Conservation (phyloP, 2,888 invertebrate genomes). For the Syrphus vitripennis region DNA sequence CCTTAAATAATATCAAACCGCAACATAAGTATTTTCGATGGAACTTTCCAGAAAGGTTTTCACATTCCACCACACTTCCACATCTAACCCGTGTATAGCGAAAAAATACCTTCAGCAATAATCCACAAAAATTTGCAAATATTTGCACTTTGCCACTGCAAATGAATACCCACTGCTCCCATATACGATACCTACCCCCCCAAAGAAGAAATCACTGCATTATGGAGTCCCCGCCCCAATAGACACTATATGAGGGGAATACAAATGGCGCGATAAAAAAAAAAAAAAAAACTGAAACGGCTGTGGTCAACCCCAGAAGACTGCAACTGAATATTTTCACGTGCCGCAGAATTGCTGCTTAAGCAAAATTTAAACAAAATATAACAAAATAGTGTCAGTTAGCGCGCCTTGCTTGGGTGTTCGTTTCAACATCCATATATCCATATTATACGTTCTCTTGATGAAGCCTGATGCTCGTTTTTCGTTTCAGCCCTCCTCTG, state of each 20-base stretch:
- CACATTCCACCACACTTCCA: constrained; percentile 20
- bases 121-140: constrained; percentile 68
- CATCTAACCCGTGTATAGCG: not conserved
- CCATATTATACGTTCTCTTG: not conserved
- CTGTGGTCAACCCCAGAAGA: constrained; percentile 65
- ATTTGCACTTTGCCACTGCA: constrained; percentile 59
- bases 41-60: not conserved
- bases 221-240: constrained; percentile 21
- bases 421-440: not conserved
- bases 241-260: not conserved
- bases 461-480: not conserved
- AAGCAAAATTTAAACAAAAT: constrained; percentile 69
- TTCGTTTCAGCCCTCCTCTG: not conserved
- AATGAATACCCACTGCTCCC: constrained; percentile 43
- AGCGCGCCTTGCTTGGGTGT: not conserved
- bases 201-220: constrained; percentile 64
- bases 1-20: not conserved
- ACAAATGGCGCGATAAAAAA: constrained; percentile 65
- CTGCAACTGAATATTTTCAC: constrained; percentile 69
- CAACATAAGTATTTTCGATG: not conserved
- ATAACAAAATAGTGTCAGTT: constrained; percentile 67
- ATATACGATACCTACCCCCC: not conserved
- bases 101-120: constrained; percentile 11
- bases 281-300: constrained; percentile 70
- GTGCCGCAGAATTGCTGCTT: constrained; percentile 68